Conservation (phyloP, 2,797 vertebrate genomes). For the Cirrhinus mrigala region DNA sequence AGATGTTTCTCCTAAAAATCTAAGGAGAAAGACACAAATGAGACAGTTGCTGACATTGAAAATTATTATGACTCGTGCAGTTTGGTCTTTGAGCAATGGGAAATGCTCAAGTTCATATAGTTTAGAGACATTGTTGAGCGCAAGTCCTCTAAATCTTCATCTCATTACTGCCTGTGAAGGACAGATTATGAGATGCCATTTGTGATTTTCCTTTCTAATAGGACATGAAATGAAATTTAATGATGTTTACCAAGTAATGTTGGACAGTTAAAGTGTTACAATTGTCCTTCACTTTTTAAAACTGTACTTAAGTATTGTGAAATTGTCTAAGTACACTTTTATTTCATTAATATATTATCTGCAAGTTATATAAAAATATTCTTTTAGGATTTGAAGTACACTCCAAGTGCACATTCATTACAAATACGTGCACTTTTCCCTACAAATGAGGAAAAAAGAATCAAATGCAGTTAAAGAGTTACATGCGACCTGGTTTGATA, state of each 20-base stretch:
- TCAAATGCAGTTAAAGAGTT: slow-evolving; percentile 1
- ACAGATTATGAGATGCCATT: neutral
- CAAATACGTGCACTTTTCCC: neutral
- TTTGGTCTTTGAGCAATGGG: too few relatives aligned
- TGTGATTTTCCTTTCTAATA: neutral
- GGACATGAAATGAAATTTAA: neutral
- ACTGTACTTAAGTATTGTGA: neutral
- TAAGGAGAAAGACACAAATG: neutral
- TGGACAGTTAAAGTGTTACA: neutral
- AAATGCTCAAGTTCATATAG: neutral
- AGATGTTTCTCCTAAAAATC: neutral
- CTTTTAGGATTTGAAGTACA: neutral
- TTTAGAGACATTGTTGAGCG: neutral
- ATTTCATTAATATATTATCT: neutral
- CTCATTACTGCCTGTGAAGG: neutral
- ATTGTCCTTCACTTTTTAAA: neutral
- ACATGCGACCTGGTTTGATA: slow-evolving; percentile 6
- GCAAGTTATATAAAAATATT: neutral
- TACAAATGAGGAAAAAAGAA: neutral
- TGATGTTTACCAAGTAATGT: neutral
- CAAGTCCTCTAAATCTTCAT: neutral
- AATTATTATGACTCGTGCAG: neutral
- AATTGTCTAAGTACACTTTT: neutral
- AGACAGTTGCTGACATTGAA: neutral
- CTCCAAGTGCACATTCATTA: neutral